Evolutionary conservation across 35 echinoderm and acorn worm species (phyloP), one percentile per base, ranked within the genome.

Genomic region (Ptychodera flava): DNA sequence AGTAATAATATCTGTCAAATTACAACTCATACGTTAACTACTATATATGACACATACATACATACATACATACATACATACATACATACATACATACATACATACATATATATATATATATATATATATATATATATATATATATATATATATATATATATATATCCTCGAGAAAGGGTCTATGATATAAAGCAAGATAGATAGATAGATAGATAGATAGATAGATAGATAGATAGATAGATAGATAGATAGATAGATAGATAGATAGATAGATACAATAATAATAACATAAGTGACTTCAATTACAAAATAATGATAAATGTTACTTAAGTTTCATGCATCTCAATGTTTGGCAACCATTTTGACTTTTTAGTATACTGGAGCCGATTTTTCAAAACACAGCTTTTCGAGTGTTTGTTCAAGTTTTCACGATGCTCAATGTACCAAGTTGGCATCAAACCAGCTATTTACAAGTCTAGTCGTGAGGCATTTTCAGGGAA

Each of bases 91-190:
- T 64, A 64, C 22, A 64, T 64, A 64, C 22, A 64, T 64, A 64
- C 22, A 64, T 64, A 64, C 22, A 64, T 64, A 64, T 64, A 64
- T 64, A 64, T 64, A 64, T 64, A 64, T 64, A 64, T 64, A 64
- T 64, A 64, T 64, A 64, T 64, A 64, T 64, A 64, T 64, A 64
- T 64, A 64, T 64, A 64, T 64, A 64, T 64, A 64, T 64, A 64
- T 64, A 64, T 64, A 64, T 64, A 64, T 64, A 64, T 64, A 64
- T 64, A 64, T 64, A 64, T 64, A 64, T 64, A 64, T 64, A 64
- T 64, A 64, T 64, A 64, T 64, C 6, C 45, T n/a, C n/a, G n/a
- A 64, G 22, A 64, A 12, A 64, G 6, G 45, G 22, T 64, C 6
- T 64, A 12, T 22, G 22, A 12, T 64, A 64, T 12, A 12, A 12